These are phyloP conservation scores for Tiliacea aurago DNA, from an alignment of 2,888 invertebrate species.

Conservation along the genomic window DNA sequence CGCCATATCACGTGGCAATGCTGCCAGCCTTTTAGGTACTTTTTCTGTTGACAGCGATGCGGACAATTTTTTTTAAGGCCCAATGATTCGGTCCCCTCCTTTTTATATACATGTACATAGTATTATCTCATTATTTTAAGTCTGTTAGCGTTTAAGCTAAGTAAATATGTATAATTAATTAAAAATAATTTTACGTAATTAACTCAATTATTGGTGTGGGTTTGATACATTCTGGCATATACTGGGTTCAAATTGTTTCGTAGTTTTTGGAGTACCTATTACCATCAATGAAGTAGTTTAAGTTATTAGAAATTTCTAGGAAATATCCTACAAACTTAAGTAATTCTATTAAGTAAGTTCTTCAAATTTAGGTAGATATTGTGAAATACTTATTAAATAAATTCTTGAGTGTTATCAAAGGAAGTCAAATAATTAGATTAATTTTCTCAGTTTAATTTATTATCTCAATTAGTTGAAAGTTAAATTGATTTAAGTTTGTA, in stretches of 20 bases:
- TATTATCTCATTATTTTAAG: too few relatives aligned
- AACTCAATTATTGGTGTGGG: not conserved
- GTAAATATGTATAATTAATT: too few relatives aligned
- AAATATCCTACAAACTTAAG: not conserved
- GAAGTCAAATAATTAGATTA: conserved; percentile 12
- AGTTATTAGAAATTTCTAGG: not conserved
- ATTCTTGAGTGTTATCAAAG: conserved; percentile 25
- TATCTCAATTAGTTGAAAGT: not conserved
- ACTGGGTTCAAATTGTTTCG: not conserved
- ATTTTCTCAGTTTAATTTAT: conserved; percentile 17
- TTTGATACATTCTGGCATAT: not conserved
- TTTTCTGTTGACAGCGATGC: too few relatives aligned
- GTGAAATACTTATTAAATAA: conserved; percentile 11
- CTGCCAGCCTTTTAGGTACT: too few relatives aligned
- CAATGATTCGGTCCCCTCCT: too few relatives aligned
- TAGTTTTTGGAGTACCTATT: not conserved
- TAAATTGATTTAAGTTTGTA: not conserved
- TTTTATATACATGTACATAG: too few relatives aligned
- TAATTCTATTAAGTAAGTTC: not conserved
- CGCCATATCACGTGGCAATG: too few relatives aligned
- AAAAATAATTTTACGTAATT: too few relatives aligned
- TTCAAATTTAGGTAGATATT: not conserved
- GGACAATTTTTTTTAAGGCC: too few relatives aligned
- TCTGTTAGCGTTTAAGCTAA: too few relatives aligned
- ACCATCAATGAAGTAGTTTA: not conserved